These are phyloP conservation scores for Protula sp. DNA, from an alignment of 2,888 invertebrate genomes.

Conservation along the genomic window DNA sequence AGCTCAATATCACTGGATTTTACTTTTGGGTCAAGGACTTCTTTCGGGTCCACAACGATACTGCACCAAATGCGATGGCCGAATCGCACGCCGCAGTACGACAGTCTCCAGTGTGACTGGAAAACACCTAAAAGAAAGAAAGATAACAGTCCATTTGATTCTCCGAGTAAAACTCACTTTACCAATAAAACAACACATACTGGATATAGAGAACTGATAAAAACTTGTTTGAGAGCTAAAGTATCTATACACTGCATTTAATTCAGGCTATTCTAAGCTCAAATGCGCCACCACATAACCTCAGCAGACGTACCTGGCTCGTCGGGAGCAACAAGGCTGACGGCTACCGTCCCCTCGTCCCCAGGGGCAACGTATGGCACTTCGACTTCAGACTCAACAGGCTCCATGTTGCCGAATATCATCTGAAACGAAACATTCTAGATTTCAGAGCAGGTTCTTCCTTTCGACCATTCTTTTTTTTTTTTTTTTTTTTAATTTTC, in stretches of 20 bases:
- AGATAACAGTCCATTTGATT: too few relatives aligned
- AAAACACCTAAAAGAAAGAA: constrained; percentile 30
- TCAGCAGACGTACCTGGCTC: constrained; percentile 33
- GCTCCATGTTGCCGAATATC: constrained; percentile 15
- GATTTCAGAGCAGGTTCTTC: too few relatives aligned
- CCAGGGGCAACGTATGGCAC: constrained; percentile 31
- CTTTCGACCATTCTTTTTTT: too few relatives aligned
- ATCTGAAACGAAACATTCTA: too few relatives aligned
- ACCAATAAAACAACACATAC: neutral
- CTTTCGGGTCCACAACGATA: neutral
- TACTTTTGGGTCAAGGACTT: neutral
- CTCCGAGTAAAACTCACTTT: too few relatives aligned
- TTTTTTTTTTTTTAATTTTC: too few relatives aligned
- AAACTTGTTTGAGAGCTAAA: neutral
- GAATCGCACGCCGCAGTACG: constrained; percentile 39
- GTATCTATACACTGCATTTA: neutral
- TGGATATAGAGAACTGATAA: neutral
- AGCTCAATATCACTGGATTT: too few relatives aligned
- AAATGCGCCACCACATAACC: too few relatives aligned
- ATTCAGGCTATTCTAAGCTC: too few relatives aligned
- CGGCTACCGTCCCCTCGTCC: constrained; percentile 39
- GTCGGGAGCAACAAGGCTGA: constrained; percentile 40
- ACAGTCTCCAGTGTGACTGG: constrained; percentile 50
- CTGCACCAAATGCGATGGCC: constrained; percentile 51
- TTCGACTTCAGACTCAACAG: constrained; percentile 4